A percentile compares a stretch with the other conserved stretches of the same genome.
These are phyloP conservation scores for Phenganax subtilis DNA, from an alignment of 92 coral and sea anemone species.

Conservation along the genomic window DNA sequence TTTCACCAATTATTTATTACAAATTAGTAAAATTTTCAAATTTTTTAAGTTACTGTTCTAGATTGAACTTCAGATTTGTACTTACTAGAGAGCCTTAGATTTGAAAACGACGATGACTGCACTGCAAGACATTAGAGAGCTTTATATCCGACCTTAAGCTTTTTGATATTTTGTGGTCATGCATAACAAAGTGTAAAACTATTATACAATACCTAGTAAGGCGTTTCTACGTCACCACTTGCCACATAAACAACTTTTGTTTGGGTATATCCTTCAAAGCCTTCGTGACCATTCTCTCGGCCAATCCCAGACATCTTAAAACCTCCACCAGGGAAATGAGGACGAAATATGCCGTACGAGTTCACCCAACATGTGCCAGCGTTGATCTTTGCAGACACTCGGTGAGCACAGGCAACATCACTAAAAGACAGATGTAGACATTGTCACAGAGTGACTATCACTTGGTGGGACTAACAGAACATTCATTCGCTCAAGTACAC, in stretches of 20 bases:
- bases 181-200: no score
- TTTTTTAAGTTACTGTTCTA: no score
- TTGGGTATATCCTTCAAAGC: conserved; percentile 77
- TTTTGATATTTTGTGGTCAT: no score
- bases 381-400: conserved; percentile 67
- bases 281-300: conserved; percentile 79
- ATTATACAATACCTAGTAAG: conserved; percentile 45
- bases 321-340: conserved; percentile 92
- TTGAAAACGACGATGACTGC: no score
- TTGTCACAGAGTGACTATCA: neutral
- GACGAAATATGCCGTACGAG: conserved; percentile 66
- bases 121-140: no score
- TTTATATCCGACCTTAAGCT: no score
- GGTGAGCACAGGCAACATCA: conserved; percentile 80
- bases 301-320: conserved; percentile 98
- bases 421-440: conserved; percentile 34
- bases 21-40: no score
- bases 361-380: conserved; percentile 97
- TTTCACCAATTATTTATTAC: no score
- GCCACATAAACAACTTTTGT: conserved; percentile 87
- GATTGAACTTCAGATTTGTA: no score
- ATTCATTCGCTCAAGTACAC: no score
- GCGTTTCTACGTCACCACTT: conserved; percentile 85
- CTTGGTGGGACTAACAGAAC: neutral
- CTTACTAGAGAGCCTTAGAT: no score